A percentile compares a stretch with the other conserved stretches of the same genome.
phyloP scores from a whole-genome alignment of 2,113 vertebrate species.

The Anser cygnoides region DNA sequence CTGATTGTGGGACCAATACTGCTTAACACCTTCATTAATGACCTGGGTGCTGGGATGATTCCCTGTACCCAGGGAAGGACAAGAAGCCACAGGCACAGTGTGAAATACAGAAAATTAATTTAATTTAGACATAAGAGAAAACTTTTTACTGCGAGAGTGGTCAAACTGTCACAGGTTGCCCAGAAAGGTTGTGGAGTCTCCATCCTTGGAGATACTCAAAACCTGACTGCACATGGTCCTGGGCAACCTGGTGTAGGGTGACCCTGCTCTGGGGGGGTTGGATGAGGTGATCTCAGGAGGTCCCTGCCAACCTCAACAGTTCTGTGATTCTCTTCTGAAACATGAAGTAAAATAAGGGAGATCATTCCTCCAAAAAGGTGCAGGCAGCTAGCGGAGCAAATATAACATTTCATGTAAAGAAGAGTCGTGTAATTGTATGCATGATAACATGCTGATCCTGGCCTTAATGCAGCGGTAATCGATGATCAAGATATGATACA shows the following conservation, averaged over 20 bases:
- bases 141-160: background rate
- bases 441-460: background rate
- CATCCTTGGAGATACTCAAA: background rate
- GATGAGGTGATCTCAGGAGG: background rate
- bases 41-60: accelerated
- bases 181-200: background rate
- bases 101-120: background rate
- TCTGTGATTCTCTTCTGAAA: background rate
- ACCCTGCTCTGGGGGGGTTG: background rate
- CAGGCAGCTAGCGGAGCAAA: background rate
- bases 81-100: background rate
- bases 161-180: background rate
- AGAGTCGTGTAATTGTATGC: background rate
- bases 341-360: background rate
- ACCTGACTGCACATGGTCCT: background rate
- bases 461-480: background rate
- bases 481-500: background rate
- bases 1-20: background rate
- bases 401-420: background rate
- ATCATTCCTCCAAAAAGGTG: background rate
- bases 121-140: background rate
- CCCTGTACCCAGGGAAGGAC: background rate
- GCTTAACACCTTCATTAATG: background rate
- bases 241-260: accelerated
- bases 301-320: background rate